These are phyloP conservation scores for Caenorhabditis sp. DNA, from an alignment of 2,888 invertebrate species.

Conservation along the genomic window DNA sequence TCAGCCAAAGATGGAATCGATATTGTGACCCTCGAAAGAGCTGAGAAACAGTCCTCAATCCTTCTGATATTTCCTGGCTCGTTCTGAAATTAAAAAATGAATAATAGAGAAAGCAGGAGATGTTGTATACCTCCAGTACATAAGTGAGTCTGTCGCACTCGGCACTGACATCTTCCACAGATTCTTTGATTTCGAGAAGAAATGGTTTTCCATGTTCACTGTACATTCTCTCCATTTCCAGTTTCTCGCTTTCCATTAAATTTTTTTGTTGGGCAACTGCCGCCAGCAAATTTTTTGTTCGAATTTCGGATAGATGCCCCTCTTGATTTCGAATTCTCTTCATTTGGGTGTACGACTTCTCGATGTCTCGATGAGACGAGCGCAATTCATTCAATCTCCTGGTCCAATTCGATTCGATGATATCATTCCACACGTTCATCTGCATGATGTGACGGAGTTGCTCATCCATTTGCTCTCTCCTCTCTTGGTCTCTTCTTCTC, in stretches of 20 bases:
- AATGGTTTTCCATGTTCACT: slow-evolving; percentile 13
- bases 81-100: slow-evolving; percentile 2
- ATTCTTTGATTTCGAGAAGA: slow-evolving; percentile 6
- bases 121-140: slow-evolving; percentile 20
- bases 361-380: slow-evolving; percentile 5
- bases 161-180: slow-evolving; percentile 14
- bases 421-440: slow-evolving; percentile 27
- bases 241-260: slow-evolving; percentile 28
- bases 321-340: background rate
- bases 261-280: slow-evolving; percentile 5
- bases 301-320: background rate
- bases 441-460: slow-evolving; percentile 13
- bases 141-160: slow-evolving; percentile 10
- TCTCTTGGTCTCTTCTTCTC: slow-evolving; percentile 5
- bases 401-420: slow-evolving; percentile 39
- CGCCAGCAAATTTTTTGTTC: background rate
- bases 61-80: background rate
- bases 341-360: slow-evolving; percentile 9
- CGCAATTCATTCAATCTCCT: slow-evolving; percentile 28
- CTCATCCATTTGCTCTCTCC: slow-evolving; percentile 25
- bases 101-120: background rate
- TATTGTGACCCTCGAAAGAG: background rate
- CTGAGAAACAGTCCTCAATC: slow-evolving; percentile 22
- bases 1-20: slow-evolving; percentile 37
- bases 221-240: slow-evolving; percentile 34